These are phyloP conservation scores for Maccullochella peelii DNA, from an alignment of 2,113 vertebrate species.

Conservation along the genomic window DNA sequence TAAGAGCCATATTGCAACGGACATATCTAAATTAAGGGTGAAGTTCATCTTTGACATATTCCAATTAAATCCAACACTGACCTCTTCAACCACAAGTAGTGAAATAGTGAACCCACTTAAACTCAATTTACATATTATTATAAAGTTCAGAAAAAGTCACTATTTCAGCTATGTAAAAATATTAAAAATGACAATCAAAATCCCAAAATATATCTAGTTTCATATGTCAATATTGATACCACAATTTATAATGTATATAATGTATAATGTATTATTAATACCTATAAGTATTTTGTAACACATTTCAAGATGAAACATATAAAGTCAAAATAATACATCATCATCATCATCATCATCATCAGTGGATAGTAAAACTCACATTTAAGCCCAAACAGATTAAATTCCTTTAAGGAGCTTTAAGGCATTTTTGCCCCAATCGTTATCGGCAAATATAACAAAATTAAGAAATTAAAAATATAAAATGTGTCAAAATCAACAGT, in stretches of 20 bases:
- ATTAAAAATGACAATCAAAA: not conserved
- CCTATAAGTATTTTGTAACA: not conserved
- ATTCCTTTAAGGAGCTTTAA: not conserved
- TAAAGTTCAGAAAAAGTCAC: not conserved
- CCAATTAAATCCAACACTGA: constrained; percentile 36
- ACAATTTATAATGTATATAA: too few relatives aligned
- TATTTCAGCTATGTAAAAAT: not conserved
- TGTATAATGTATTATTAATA: not conserved
- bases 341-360: not conserved
- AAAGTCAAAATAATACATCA: not conserved
- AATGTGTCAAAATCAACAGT: not conserved
- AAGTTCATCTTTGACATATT: constrained; percentile 28
- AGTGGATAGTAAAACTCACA: not conserved
- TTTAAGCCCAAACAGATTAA: not conserved
- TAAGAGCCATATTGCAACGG: constrained; percentile 8
- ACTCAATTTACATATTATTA: constrained; percentile 5
- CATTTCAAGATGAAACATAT: not conserved
- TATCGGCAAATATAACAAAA: not conserved
- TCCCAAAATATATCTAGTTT: not conserved
- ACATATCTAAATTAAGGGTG: constrained; percentile 30
- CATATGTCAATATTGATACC: not conserved
- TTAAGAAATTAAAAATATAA: not conserved
- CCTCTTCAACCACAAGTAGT: constrained; percentile 11
- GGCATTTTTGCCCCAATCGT: not conserved
- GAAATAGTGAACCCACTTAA: constrained; percentile 40